Evolutionary conservation across 2,888 invertebrate species (phyloP).

Genomic region (Limnephilus auricula): DNA sequence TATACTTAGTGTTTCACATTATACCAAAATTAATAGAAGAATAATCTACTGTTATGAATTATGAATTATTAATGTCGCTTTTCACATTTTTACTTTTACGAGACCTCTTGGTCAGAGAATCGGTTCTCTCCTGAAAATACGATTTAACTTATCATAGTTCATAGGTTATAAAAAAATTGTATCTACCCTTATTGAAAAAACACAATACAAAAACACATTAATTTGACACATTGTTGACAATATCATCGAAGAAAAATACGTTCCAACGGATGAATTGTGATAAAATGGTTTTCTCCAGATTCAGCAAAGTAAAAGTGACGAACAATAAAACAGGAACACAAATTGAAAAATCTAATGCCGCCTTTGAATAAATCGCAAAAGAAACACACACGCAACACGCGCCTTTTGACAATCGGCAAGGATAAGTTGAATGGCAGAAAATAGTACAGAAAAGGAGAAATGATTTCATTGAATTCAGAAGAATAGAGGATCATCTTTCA

Average conservation of each 20-base stretch:
- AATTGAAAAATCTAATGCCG: constrained; percentile 22
- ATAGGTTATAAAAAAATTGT: neutral
- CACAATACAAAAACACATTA: neutral
- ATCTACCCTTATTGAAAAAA: neutral
- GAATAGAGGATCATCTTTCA: constrained; percentile 29
- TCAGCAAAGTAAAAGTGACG: neutral
- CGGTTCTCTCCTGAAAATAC: neutral
- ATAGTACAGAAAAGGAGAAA: neutral
- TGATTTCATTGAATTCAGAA: constrained; percentile 38
- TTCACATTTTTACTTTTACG: no score
- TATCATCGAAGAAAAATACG: neutral
- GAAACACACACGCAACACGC: constrained; percentile 25
- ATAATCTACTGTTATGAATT: no score
- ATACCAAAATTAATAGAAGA: no score
- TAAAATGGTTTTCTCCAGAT: neutral
- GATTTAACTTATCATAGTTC: neutral
- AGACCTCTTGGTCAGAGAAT: neutral
- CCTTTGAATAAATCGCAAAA: constrained; percentile 21
- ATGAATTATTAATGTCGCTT: no score
- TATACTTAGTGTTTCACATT: no score
- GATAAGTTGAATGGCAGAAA: constrained; percentile 6
- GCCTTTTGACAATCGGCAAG: constrained; percentile 21
- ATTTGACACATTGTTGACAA: neutral
- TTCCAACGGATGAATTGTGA: neutral
- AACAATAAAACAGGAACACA: constrained; percentile 26